These are phyloP conservation scores for Microplitis deprimator DNA, from an alignment of 2,888 invertebrate genomes.

Conservation along the genomic window DNA sequence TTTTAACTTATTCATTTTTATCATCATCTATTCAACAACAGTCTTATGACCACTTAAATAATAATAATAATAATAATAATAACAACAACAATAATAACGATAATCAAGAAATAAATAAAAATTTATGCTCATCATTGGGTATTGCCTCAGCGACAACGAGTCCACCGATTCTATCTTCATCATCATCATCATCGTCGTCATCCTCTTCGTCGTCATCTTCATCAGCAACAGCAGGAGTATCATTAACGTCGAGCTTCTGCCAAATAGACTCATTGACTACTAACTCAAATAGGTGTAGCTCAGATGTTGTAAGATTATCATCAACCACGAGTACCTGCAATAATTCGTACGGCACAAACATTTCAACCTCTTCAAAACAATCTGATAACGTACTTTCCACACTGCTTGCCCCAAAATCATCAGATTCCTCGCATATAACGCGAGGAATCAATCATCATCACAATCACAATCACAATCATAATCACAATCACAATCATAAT, in stretches of 20 bases:
- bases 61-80: conserved; percentile 43
- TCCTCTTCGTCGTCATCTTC: conserved; percentile 50
- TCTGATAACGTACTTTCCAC: conserved; percentile 55
- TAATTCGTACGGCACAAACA: conserved; percentile 49
- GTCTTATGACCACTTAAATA: conserved; percentile 40
- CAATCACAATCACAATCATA: not conserved
- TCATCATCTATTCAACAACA: conserved; percentile 36
- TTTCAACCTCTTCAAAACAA: conserved; percentile 42
- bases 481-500: not conserved
- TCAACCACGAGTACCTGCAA: conserved; percentile 34
- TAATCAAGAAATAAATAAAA: conserved; percentile 48
- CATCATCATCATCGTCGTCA: conserved; percentile 26
- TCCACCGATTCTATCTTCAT: conserved; percentile 48
- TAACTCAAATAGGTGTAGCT: conserved; percentile 40
- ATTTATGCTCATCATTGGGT: conserved; percentile 47
- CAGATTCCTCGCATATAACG: conserved; percentile 44
- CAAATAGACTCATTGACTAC: conserved; percentile 56
- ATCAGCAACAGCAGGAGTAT: conserved; percentile 42
- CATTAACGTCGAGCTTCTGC: conserved; percentile 56
- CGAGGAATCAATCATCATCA: conserved; percentile 36
- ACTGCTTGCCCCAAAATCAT: conserved; percentile 53
- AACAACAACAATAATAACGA: conserved; percentile 39
- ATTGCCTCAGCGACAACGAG: conserved; percentile 50
- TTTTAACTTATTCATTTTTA: conserved; percentile 19
- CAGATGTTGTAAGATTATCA: conserved; percentile 55